Conservation (phyloP, 1,140 invertebrate species). For the Marisa cornuarietis region DNA sequence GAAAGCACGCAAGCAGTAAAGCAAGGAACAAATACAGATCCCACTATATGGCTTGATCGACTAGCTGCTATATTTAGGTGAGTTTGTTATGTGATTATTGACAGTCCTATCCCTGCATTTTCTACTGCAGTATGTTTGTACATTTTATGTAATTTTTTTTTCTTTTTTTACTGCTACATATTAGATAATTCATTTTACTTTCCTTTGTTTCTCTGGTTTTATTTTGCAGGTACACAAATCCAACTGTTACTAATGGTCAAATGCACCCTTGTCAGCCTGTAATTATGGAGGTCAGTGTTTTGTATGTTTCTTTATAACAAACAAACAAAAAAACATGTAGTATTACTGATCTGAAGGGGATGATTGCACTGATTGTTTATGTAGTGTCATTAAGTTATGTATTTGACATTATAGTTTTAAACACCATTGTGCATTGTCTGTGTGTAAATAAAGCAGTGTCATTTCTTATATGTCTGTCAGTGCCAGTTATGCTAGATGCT, state of each 20-base stretch:
- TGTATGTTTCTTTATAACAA: neutral
- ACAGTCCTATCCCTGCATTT: too few species aligned
- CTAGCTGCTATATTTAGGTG: conserved; percentile 84
- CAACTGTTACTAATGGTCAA: conserved; percentile 71
- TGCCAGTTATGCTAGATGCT: too few species aligned
- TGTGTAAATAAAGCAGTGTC: too few species aligned
- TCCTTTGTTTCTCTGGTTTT: conserved; percentile 14
- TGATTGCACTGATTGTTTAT: too few species aligned
- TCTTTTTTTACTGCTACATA: neutral
- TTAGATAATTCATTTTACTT: neutral
- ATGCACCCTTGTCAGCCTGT: conserved; percentile 85
- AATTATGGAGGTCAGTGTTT: conserved; percentile 74
- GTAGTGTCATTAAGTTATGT: too few species aligned
- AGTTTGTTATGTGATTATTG: conserved; percentile 1
- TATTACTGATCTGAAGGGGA: too few species aligned
- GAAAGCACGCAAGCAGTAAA: conserved; percentile 49
- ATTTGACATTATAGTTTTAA: too few species aligned
- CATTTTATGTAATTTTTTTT: neutral
- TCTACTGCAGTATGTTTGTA: too few species aligned
- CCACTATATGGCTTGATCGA: conserved; percentile 92
- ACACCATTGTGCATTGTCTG: too few species aligned
- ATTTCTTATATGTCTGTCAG: too few species aligned
- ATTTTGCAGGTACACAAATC: conserved; percentile 74
- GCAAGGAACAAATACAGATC: conserved; percentile 74
- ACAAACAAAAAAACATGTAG: too few species aligned